Conservation (phyloP, 1,140 invertebrate species). For the Nasonia giraulti region DNA sequence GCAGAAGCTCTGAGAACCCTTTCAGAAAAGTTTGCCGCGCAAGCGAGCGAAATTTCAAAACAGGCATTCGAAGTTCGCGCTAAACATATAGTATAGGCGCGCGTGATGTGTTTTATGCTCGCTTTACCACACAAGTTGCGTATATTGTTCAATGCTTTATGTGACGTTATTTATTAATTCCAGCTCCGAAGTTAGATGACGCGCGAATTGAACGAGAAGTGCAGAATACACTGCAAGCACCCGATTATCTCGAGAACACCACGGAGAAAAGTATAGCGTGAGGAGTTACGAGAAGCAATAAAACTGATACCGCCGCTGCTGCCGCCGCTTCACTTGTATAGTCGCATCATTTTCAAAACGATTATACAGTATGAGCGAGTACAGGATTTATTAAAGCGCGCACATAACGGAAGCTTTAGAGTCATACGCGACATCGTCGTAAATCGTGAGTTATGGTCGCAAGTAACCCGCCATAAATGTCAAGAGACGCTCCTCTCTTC, state of each 20-base stretch:
- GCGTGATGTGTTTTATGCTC: too few relatives aligned
- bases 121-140: too few relatives aligned
- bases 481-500: not conserved
- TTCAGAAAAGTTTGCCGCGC: not conserved
- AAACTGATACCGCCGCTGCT: not conserved
- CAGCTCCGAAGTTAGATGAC: too few relatives aligned
- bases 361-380: not conserved
- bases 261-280: not conserved
- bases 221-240: too few relatives aligned
- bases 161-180: too few relatives aligned
- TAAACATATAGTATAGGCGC: too few relatives aligned
- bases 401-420: not conserved
- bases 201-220: too few relatives aligned
- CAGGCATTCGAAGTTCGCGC: too few relatives aligned
- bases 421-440: constrained; percentile 16
- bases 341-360: not conserved
- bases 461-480: constrained; percentile 25
- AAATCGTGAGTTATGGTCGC: constrained; percentile 3
- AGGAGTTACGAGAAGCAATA: not conserved
- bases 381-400: constrained; percentile 14
- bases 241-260: too few relatives aligned
- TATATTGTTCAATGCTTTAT: too few relatives aligned
- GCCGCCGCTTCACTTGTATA: not conserved
- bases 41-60: not conserved
- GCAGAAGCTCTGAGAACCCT: not conserved